Evolutionary conservation across 2,888 invertebrate genomes (phyloP).

Genomic region (Hypselothyrea guttata): DNA sequence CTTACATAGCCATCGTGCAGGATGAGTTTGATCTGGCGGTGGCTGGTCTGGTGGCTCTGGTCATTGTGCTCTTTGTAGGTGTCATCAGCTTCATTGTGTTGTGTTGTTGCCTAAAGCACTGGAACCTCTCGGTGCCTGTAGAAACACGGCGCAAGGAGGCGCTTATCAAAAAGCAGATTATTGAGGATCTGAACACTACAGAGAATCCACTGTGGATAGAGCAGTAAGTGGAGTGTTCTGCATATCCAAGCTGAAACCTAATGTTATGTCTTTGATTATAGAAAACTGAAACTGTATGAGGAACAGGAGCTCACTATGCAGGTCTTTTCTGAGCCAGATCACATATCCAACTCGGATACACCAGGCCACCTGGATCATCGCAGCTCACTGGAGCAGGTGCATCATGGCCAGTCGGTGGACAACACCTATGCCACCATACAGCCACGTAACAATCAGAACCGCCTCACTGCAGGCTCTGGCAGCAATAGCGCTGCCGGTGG

Average conservation of each 20-base stretch:
- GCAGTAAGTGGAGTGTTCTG: slow-evolving; percentile 85
- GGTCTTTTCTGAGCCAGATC: slow-evolving; percentile 91
- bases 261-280: slow-evolving; percentile 62
- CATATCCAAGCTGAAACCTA: not conserved
- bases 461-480: slow-evolving; percentile 47
- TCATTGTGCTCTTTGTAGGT: slow-evolving; percentile 93
- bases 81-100: slow-evolving; percentile 93
- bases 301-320: slow-evolving; percentile 97
- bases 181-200: slow-evolving; percentile 93
- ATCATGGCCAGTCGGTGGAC: slow-evolving; percentile 80
- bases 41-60: slow-evolving; percentile 91
- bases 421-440: slow-evolving; percentile 83
- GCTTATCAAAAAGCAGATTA: slow-evolving; percentile 90
- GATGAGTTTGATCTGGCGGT: slow-evolving; percentile 93
- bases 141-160: slow-evolving; percentile 92
- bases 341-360: slow-evolving; percentile 80
- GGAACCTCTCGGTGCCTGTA: slow-evolving; percentile 91
- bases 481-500: slow-evolving; percentile 44
- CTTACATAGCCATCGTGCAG: slow-evolving; percentile 86
- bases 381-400: slow-evolving; percentile 80
- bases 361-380: slow-evolving; percentile 80
- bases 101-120: slow-evolving; percentile 93
- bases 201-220: slow-evolving; percentile 97
- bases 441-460: slow-evolving; percentile 78
- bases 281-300: slow-evolving; percentile 93